These are phyloP conservation scores for Parnassius orleans DNA, from an alignment of 2,888 invertebrate species.

Conservation along the genomic window DNA sequence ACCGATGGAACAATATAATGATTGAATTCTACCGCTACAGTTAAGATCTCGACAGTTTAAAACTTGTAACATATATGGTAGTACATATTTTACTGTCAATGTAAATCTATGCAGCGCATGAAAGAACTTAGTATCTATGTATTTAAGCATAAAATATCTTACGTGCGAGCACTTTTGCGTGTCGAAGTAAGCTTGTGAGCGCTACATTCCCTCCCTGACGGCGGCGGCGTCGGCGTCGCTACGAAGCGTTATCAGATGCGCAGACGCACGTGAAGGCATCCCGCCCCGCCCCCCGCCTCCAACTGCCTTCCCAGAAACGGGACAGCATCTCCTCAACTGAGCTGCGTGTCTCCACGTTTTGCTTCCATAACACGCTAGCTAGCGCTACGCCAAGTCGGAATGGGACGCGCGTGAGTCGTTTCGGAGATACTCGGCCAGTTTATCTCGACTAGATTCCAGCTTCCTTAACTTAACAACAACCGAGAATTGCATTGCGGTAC, in stretches of 20 bases:
- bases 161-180: constrained; percentile 33
- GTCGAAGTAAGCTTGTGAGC: constrained; percentile 35
- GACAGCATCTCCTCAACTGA: constrained; percentile 32
- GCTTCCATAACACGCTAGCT: constrained; percentile 16
- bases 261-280: constrained; percentile 69
- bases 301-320: constrained; percentile 39
- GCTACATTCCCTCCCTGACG: constrained; percentile 47
- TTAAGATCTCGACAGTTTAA: too few relatives aligned
- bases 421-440: constrained; percentile 31
- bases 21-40: too few relatives aligned
- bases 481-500: constrained; percentile 18
- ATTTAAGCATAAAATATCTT: constrained; percentile 16
- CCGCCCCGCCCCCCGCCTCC: constrained; percentile 34
- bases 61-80: too few relatives aligned
- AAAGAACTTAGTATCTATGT: constrained; percentile 4
- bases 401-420: constrained; percentile 52
- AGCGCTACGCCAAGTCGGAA: constrained; percentile 19
- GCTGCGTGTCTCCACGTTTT: constrained; percentile 31
- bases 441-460: constrained; percentile 25
- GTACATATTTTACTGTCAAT: background rate
- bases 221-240: constrained; percentile 36
- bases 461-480: constrained; percentile 18
- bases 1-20: too few relatives aligned
- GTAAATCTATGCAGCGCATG: constrained; percentile 6
- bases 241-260: constrained; percentile 56